These are phyloP conservation scores for Drosophila prosaltans DNA, from an alignment of 1,140 invertebrate species.

Conservation along the genomic window DNA sequence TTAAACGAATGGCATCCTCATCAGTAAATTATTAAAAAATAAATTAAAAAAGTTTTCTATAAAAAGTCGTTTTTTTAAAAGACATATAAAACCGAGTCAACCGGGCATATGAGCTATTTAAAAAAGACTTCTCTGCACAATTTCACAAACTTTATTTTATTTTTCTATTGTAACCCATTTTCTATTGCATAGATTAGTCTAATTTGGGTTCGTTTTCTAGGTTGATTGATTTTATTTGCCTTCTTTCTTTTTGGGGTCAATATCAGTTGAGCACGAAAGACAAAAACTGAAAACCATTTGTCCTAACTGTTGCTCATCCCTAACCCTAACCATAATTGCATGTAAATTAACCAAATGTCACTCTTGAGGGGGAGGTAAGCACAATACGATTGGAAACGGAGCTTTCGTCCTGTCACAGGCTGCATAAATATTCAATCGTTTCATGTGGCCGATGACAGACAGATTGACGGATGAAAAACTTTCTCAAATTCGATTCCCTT, in stretches of 20 bases:
- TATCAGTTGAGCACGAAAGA: neutral
- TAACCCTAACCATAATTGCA: slow-evolving; percentile 45
- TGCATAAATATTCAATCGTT: slow-evolving; percentile 63
- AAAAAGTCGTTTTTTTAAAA: too few species aligned
- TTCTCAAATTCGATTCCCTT: slow-evolving; percentile 35
- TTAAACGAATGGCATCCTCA: too few species aligned
- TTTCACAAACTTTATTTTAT: neutral
- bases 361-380: slow-evolving; percentile 8
- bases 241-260: neutral
- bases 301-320: neutral
- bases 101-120: too few species aligned
- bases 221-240: neutral
- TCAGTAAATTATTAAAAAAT: too few species aligned
- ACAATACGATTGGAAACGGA: neutral
- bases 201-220: neutral
- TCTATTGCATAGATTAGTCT: neutral
- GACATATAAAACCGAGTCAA: too few species aligned
- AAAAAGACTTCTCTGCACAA: neutral
- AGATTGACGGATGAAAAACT: slow-evolving; percentile 8
- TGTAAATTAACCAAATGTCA: slow-evolving; percentile 55
- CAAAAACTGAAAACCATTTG: too few species aligned
- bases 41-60: too few species aligned
- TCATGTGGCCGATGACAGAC: slow-evolving; percentile 43
- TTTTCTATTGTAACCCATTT: neutral
- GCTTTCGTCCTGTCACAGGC: neutral